Conservation (phyloP, 1,140 invertebrate genomes). For the Hylyphantes graminicola region DNA sequence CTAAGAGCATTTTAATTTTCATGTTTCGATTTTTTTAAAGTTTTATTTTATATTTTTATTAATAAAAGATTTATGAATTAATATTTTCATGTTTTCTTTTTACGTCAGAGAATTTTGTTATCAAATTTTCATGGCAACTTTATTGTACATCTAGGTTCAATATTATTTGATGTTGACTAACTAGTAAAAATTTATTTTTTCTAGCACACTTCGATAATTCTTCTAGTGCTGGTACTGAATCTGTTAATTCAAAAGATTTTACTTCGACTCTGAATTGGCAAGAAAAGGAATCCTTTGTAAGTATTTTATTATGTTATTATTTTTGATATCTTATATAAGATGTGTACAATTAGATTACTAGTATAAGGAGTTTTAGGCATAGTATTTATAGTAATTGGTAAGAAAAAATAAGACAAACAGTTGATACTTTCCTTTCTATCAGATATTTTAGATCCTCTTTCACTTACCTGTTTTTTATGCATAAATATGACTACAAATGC, state of each 20-base stretch:
- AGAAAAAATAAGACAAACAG: too few species aligned
- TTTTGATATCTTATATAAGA: background rate
- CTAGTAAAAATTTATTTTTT: background rate
- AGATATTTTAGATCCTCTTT: background rate
- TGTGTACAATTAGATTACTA: background rate
- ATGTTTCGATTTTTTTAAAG: too few species aligned
- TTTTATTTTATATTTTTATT: too few species aligned
- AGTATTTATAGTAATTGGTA: too few species aligned
- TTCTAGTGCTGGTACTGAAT: conserved; percentile 18
- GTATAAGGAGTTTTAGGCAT: background rate
- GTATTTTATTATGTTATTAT: background rate
- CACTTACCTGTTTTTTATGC: background rate
- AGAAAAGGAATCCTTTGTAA: conserved; percentile 55
- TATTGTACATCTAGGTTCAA: too few species aligned
- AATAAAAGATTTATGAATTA: too few species aligned
- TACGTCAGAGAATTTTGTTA: too few species aligned
- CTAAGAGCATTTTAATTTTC: too few species aligned
- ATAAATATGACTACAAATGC: background rate
- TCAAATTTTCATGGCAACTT: too few species aligned
- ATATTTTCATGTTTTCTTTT: too few species aligned
- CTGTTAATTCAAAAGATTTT: conserved; percentile 23
- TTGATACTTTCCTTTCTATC: background rate
- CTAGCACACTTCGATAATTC: conserved; percentile 44
- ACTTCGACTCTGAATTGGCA: conserved; percentile 53
- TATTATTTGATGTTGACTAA: too few species aligned